A percentile compares a stretch with the other conserved stretches of the same genome.
These are phyloP conservation scores for Eumaeus atala DNA, from an alignment of 1,140 invertebrate genomes.

Conservation along the genomic window DNA sequence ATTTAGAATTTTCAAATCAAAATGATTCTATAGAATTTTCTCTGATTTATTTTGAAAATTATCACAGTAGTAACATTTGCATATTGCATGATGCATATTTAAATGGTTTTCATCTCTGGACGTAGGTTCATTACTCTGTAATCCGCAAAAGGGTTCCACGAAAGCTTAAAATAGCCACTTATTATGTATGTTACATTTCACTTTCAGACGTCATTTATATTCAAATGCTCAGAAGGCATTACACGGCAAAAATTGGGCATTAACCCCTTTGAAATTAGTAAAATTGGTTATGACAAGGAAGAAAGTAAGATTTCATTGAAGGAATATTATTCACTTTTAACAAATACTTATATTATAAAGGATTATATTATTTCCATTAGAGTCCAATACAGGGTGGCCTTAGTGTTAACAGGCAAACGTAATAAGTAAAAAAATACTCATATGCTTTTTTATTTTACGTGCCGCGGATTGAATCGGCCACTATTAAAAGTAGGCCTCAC, in stretches of 20 bases:
- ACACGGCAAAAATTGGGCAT: slow-evolving; percentile 70
- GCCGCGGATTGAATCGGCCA: too few relatives aligned
- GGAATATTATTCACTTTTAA: background rate
- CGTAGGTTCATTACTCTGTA: slow-evolving; percentile 42
- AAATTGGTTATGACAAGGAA: slow-evolving; percentile 53
- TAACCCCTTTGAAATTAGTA: slow-evolving; percentile 64
- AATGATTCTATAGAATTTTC: too few relatives aligned
- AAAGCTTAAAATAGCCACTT: slow-evolving; percentile 73
- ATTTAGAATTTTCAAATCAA: too few relatives aligned
- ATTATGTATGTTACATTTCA: slow-evolving; percentile 74
- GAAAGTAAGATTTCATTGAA: slow-evolving; percentile 32
- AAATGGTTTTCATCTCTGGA: background rate
- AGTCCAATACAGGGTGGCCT: too few relatives aligned
- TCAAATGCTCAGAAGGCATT: slow-evolving; percentile 71
- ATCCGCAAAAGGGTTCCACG: slow-evolving; percentile 68
- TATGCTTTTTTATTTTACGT: too few relatives aligned
- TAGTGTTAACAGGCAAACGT: too few relatives aligned
- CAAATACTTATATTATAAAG: too few relatives aligned
- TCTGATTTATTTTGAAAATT: too few relatives aligned
- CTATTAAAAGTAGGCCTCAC: too few relatives aligned
- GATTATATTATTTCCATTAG: too few relatives aligned
- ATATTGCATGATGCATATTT: background rate
- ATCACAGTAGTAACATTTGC: too few relatives aligned
- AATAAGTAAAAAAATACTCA: too few relatives aligned
- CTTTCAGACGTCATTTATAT: slow-evolving; percentile 74